Evolutionary conservation across 2,113 vertebrate genomes (phyloP).

Genomic region (Limanda limanda): DNA sequence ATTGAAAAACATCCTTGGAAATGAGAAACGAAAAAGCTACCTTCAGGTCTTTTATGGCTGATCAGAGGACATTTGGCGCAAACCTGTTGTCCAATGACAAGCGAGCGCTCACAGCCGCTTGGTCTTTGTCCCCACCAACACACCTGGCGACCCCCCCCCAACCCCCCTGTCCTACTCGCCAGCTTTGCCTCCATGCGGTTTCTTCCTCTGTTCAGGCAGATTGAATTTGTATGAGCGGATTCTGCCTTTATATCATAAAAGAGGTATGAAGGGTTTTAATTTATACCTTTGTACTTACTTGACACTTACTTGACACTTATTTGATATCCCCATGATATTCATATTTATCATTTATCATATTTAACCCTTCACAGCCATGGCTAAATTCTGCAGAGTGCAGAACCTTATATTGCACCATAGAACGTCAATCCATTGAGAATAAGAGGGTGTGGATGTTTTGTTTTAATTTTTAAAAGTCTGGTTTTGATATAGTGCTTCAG

Average conservation of each 20-base stretch:
- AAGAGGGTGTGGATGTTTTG: neutral
- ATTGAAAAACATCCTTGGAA: slow-evolving; percentile 1
- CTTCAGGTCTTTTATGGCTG: neutral
- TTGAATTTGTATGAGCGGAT: neutral
- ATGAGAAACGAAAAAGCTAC: slow-evolving; percentile 5
- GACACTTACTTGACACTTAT: neutral
- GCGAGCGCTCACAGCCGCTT: too few relatives aligned
- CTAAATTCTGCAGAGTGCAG: neutral
- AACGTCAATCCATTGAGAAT: neutral
- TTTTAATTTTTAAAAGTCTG: neutral
- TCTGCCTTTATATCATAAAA: neutral
- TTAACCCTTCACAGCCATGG: neutral
- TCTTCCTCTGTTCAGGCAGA: neutral
- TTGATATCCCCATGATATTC: too few relatives aligned
- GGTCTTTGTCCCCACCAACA: too few relatives aligned
- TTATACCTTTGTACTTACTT: neutral
- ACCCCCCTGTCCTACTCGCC: too few relatives aligned
- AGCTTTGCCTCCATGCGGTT: too few relatives aligned
- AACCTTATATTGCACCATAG: neutral
- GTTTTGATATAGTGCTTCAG: neutral
- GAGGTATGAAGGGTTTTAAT: neutral
- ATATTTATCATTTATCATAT: too few relatives aligned
- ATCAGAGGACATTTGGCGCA: too few relatives aligned
- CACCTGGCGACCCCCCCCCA: too few relatives aligned
- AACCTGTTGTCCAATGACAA: too few relatives aligned